phyloP scores from a whole-genome alignment of 2,113 vertebrate species.

The Tetrax tetrax region DNA sequence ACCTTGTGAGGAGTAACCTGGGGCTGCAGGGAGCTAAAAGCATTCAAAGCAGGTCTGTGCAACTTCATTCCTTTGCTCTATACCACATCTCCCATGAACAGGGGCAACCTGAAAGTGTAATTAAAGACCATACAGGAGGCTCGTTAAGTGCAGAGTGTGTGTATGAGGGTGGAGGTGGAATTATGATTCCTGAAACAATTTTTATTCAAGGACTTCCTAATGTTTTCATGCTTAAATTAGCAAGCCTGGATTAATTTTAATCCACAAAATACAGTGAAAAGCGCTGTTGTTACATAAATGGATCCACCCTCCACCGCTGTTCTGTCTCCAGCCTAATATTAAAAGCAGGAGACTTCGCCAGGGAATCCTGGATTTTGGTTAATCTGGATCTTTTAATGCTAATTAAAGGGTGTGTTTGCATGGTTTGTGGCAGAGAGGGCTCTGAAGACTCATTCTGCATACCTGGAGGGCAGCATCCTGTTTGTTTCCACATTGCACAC shows the following conservation, averaged over 20 bases:
- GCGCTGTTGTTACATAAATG: background rate
- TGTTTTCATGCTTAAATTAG: background rate
- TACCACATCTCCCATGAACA: background rate
- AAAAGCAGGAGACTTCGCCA: background rate
- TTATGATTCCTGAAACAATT: background rate
- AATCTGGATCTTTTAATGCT: background rate
- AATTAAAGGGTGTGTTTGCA: background rate
- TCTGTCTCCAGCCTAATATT: background rate
- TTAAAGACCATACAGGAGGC: background rate
- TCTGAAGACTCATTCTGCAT: background rate
- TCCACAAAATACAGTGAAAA: background rate
- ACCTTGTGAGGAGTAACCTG: background rate
- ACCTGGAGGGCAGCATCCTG: background rate
- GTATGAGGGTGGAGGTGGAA: background rate
- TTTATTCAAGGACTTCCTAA: background rate
- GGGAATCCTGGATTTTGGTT: background rate
- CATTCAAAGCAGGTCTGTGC: background rate
- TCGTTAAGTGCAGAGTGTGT: background rate
- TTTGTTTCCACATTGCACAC: background rate
- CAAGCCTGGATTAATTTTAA: background rate
- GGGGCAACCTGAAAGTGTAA: background rate
- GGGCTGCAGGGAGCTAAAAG: background rate
- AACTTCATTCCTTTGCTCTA: background rate
- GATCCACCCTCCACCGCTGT: background rate
- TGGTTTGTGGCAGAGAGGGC: background rate